A percentile compares a stretch with the other conserved stretches of the same genome.
phyloP scores from a whole-genome alignment of 2,797 vertebrate species.

The Somateria mollissima region DNA sequence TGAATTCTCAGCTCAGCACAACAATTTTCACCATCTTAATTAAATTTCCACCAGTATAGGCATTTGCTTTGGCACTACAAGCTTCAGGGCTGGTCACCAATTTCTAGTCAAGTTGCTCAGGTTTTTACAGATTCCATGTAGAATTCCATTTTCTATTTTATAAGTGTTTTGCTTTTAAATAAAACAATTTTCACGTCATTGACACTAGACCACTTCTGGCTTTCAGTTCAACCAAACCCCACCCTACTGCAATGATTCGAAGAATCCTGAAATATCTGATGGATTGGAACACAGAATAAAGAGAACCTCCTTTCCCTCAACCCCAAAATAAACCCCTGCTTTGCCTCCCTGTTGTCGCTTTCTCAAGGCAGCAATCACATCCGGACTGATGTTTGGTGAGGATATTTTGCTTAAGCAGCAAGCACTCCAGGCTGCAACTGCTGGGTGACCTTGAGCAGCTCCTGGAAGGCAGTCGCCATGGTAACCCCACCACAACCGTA shows the following conservation, averaged over 20 bases:
- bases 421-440: constrained; percentile 75
- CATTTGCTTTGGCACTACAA: not conserved
- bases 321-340: not conserved
- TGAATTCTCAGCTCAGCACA: not conserved
- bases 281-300: not conserved
- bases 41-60: not conserved
- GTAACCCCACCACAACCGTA: constrained; percentile 81
- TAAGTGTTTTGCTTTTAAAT: not conserved
- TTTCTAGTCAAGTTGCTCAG: not conserved
- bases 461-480: constrained; percentile 82
- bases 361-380: constrained; percentile 41
- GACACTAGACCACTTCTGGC: not conserved
- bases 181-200: not conserved
- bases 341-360: constrained; percentile 11
- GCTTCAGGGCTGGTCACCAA: not conserved
- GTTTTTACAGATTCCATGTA: not conserved
- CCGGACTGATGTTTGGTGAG: constrained; percentile 45
- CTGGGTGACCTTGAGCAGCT: constrained; percentile 87
- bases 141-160: not conserved
- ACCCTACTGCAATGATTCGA: not conserved
- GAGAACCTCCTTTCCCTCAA: not conserved
- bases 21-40: not conserved
- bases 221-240: not conserved
- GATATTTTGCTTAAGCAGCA: constrained; percentile 77
- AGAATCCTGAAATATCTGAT: not conserved